Conservation (phyloP, 2,797 vertebrate species). For the Hemitrygon akajei region DNA sequence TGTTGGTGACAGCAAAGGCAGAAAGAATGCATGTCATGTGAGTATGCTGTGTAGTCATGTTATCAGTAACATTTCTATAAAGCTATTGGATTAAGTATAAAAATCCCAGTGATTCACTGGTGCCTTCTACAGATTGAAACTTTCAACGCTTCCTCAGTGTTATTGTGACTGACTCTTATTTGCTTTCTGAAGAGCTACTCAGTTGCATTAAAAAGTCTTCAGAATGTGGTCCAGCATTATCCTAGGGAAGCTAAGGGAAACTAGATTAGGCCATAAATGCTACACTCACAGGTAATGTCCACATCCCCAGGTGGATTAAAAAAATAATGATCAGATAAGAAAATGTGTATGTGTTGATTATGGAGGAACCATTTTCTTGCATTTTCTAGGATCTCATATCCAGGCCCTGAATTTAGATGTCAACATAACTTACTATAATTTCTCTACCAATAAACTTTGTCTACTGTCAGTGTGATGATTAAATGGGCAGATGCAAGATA, state of each 20-base stretch:
- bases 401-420: not conserved
- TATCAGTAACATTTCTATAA: too few species aligned
- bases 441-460: not conserved
- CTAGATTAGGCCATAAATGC: too few species aligned
- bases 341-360: not conserved
- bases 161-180: not conserved
- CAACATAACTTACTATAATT: not conserved
- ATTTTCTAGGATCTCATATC: not conserved
- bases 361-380: not conserved
- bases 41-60: not conserved
- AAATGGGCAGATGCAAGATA: not conserved
- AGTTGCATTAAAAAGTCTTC: not conserved
- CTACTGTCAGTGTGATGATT: not conserved
- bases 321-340: too few species aligned
- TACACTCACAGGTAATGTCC: too few species aligned
- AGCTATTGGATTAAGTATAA: not conserved
- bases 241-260: too few species aligned
- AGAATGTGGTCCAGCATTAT: not conserved
- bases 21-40: not conserved
- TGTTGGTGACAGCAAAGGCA: slow-evolving; percentile 18
- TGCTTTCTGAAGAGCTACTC: not conserved
- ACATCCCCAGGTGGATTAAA: too few species aligned
- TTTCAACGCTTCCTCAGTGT: not conserved
- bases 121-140: not conserved
- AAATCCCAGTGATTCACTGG: not conserved